Conservation (phyloP, 2,888 invertebrate species). For the Protophormia terraenovae region DNA sequence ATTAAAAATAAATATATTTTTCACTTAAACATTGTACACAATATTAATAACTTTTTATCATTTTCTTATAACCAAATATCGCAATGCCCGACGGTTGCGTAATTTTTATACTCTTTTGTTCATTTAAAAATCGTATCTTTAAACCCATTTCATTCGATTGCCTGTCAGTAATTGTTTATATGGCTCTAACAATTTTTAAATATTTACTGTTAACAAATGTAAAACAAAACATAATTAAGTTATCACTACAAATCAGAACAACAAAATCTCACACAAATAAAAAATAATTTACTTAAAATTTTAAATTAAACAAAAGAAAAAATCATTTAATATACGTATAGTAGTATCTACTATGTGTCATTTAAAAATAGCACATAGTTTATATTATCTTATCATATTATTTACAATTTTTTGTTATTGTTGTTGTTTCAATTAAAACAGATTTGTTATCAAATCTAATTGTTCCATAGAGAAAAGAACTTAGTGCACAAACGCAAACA, state of each 20-base stretch:
- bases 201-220: background rate
- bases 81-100: background rate
- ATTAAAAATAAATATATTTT: too few relatives aligned
- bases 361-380: conserved; percentile 14
- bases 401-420: background rate
- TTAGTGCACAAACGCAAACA: background rate
- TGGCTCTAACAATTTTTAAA: background rate
- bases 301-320: background rate
- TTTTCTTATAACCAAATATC: too few relatives aligned
- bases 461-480: conserved; percentile 5
- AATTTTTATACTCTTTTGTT: background rate
- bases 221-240: background rate
- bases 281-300: background rate
- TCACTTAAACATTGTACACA: too few relatives aligned
- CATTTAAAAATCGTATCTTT: background rate
- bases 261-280: background rate
- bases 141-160: background rate
- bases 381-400: conserved; percentile 50
- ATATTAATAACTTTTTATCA: background rate
- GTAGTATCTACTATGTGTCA: background rate
- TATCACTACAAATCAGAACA: background rate
- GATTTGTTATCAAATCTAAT: conserved; percentile 49
- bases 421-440: conserved; percentile 5
- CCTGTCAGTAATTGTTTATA: background rate
- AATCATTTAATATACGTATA: background rate